phyloP scores from a whole-genome alignment of 2,888 invertebrate species.

The Dyspetes luteomarginatus region DNA sequence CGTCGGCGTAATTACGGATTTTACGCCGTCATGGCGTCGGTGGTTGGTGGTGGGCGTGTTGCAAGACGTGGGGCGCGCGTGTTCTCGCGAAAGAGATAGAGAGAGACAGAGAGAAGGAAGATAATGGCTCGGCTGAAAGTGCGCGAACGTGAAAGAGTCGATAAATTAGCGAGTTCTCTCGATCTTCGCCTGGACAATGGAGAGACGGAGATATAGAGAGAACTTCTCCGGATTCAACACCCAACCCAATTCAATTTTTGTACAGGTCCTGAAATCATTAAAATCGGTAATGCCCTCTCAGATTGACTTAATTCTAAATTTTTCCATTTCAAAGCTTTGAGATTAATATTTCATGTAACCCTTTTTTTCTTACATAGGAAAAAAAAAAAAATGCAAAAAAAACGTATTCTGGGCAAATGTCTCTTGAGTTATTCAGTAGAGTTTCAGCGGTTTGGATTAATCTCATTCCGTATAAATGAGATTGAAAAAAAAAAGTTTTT shows the following conservation, averaged over 20 bases:
- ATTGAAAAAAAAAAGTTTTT: too few species aligned
- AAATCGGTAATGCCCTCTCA: too few species aligned
- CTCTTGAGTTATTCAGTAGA: too few species aligned
- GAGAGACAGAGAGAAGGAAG: slow-evolving; percentile 20
- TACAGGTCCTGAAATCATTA: slow-evolving; percentile 39
- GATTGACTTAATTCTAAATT: too few species aligned
- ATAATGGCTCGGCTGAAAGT: slow-evolving; percentile 60
- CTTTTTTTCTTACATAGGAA: too few species aligned
- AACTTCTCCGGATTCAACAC: not conserved
- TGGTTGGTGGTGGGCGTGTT: slow-evolving; percentile 55
- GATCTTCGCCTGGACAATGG: slow-evolving; percentile 43
- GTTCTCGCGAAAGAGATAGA: slow-evolving; percentile 40
- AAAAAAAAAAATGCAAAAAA: too few species aligned
- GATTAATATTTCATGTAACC: too few species aligned
- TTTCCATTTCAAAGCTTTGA: too few species aligned
- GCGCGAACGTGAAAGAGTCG: slow-evolving; percentile 62
- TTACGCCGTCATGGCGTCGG: slow-evolving; percentile 64
- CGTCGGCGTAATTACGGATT: slow-evolving; percentile 67
- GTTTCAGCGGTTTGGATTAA: too few species aligned
- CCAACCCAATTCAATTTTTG: slow-evolving; percentile 71
- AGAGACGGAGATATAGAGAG: not conserved
- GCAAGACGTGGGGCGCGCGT: slow-evolving; percentile 58
- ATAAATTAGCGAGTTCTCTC: slow-evolving; percentile 75
- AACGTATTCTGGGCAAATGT: too few species aligned
- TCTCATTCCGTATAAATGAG: too few species aligned